Base-by-base conservation (phyloP, 2,113 vertebrate genomes). In the Poicephalus gulielmi region DNA sequence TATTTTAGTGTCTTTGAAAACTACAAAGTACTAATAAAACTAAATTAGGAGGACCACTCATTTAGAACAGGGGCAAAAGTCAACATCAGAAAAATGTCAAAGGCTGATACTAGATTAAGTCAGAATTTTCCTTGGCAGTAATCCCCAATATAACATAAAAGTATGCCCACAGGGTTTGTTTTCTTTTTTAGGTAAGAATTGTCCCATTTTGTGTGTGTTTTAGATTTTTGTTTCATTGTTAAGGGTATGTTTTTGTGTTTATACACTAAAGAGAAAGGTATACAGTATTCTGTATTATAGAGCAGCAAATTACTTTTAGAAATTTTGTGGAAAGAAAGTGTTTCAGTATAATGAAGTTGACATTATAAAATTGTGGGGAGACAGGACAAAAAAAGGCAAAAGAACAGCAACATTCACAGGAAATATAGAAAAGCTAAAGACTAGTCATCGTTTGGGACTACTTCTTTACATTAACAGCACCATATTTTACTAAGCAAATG, bases 321-420 rank as follows among this genome's bases (percentile, higher is more conserved):
- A 70, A 20, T 62, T 57, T 57, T 44, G 9, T 70, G 46, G 49
- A 82, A 77, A 57, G 2, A 15, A 84, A 63, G 59, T 23, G 1
- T 28, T 33, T 43, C 17, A 28, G 4, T 43, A 33, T 30, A 39
- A 74, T 25, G 11, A 84, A 39, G 4, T 0, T 39, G n/a, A 70
- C 22, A 20, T 55, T 37, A 33, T 15, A 64, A 53, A 94, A 74
- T 30, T 1, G 10, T 75, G 7, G 3, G 1, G 11, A 86, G 24
- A 22, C 2, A 60, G 3, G 7, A 33, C 43, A 3, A 74, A 62
- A 69, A 1, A 66, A 57, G 2, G 20, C 22, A 74, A 80, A 86
- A 81, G 0, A 1, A 27, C 5, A 77, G 33, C 12, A 83, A 17
- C 0, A 0, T 53, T 73, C n/a, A 57, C 7, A 27, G 5, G 22